phyloP scores from a whole-genome alignment of 2,113 vertebrate genomes.

The Pipra filicauda region DNA sequence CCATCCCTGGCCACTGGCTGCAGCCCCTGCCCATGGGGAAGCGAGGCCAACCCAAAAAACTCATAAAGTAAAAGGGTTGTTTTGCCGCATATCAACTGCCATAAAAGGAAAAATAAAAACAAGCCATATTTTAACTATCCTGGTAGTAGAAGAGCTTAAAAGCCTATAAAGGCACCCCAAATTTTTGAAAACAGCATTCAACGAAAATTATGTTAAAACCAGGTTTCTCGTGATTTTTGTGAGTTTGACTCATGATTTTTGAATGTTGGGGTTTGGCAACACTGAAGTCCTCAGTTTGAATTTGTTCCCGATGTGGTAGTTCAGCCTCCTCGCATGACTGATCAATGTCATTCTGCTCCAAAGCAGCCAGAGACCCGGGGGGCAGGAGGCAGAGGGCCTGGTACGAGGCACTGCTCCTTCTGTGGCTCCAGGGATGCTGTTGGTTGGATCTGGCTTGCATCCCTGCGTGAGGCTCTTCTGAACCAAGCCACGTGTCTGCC shows the following conservation, averaged over 20 bases:
- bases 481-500: background rate
- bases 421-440: background rate
- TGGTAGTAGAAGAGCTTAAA: background rate
- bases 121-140: background rate
- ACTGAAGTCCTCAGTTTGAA: background rate
- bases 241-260: constrained; percentile 45
- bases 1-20: background rate
- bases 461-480: background rate
- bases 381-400: background rate
- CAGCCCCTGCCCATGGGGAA: background rate
- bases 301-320: background rate
- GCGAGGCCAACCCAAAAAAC: background rate
- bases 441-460: background rate
- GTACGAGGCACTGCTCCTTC: background rate
- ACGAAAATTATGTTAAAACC: background rate
- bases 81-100: background rate
- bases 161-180: background rate
- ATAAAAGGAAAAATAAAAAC: background rate
- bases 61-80: background rate
- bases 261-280: constrained; percentile 36
- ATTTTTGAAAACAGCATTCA: background rate
- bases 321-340: background rate
- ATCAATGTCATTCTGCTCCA: background rate
- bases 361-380: background rate
- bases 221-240: background rate